These are phyloP conservation scores for Agriopis leucophaearia DNA, from an alignment of 2,888 invertebrate species.

Conservation along the genomic window DNA sequence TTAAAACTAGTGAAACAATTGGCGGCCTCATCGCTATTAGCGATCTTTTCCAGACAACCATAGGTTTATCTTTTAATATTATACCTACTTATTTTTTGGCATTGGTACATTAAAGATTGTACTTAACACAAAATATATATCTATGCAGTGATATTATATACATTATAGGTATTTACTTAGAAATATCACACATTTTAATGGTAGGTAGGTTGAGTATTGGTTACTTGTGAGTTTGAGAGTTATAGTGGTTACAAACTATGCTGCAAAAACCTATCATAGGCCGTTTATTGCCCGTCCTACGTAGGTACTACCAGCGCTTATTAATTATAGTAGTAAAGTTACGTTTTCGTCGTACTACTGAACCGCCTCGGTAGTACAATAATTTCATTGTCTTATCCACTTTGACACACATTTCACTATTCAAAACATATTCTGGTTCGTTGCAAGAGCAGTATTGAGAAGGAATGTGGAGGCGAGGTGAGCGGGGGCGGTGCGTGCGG, in stretches of 20 bases:
- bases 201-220: conserved; percentile 38
- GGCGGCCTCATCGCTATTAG: no score
- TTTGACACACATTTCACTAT: background rate
- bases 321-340: background rate
- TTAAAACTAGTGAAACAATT: no score
- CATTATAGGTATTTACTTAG: conserved; percentile 49
- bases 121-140: background rate
- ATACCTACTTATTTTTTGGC: conserved; percentile 29
- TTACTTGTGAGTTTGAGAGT: conserved; percentile 1
- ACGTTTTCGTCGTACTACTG: background rate
- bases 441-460: conserved; percentile 50
- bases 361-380: background rate
- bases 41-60: no score
- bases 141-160: conserved; percentile 12
- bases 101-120: conserved; percentile 17
- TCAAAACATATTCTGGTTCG: conserved; percentile 61
- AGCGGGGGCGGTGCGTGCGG: conserved; percentile 39
- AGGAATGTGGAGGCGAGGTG: conserved; percentile 69
- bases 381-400: background rate
- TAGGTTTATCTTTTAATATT: conserved; percentile 1
- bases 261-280: background rate
- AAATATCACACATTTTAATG: conserved; percentile 64
- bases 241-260: conserved; percentile 9
- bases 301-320: background rate
- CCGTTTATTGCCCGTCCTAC: background rate